Percentiles rank a stretch among this genome's conserved stretches.
Evolutionary conservation across 35 echinoderm and acorn worm genomes (phyloP).

Genomic region (Stichopus chloronotus): DNA sequence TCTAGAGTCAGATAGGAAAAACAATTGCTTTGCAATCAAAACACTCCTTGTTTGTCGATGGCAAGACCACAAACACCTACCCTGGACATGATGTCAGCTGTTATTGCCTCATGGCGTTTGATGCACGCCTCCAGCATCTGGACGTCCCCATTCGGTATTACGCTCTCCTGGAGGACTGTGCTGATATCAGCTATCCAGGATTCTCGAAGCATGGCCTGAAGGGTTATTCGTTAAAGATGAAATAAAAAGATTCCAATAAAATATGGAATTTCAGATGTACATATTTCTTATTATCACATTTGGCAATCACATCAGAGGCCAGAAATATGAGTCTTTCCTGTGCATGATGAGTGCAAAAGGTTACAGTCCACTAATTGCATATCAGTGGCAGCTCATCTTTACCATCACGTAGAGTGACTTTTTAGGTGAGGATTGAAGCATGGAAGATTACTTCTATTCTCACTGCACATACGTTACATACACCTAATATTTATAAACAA

Average conservation of each 20-base stretch:
- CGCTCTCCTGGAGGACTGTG: constrained; percentile 83
- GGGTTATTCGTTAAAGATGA: background rate
- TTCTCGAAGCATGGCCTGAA: constrained; percentile 83
- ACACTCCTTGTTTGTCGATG: too few species aligned
- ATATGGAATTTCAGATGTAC: background rate
- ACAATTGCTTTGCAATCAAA: too few species aligned
- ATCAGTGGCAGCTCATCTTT: too few species aligned
- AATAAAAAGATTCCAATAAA: background rate
- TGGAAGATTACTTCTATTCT: too few species aligned
- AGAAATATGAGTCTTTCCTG: too few species aligned
- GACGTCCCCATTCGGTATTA: constrained; percentile 74
- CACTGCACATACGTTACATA: too few species aligned
- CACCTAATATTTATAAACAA: too few species aligned
- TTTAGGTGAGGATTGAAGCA: too few species aligned
- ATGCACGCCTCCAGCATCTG: constrained; percentile 88
- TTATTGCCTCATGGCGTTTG: constrained; percentile 97
- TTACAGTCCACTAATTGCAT: too few species aligned
- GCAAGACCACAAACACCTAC: constrained; percentile 38
- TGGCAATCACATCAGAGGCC: background rate
- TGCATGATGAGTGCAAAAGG: too few species aligned
- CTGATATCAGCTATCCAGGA: constrained; percentile 96
- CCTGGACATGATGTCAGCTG: constrained; percentile 93
- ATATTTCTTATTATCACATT: background rate
- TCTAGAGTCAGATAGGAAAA: too few species aligned
- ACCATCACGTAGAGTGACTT: too few species aligned